Conservation (phyloP, 2,888 invertebrate species). For the Serripes groenlandicus region DNA sequence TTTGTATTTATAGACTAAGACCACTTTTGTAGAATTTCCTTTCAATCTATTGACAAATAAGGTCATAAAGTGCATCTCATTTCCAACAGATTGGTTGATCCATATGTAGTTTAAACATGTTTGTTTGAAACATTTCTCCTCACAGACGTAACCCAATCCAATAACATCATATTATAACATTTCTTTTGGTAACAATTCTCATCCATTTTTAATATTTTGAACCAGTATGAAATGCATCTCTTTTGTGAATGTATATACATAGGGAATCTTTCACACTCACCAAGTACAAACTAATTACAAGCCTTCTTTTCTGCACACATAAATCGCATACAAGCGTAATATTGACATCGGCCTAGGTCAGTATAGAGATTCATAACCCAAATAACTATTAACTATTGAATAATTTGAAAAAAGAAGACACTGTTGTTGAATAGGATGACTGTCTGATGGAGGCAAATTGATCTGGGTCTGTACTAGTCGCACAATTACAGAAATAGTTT, state of each 20-base stretch:
- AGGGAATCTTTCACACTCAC: background rate
- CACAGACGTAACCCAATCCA: background rate
- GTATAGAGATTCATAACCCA: no score
- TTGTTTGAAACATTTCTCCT: background rate
- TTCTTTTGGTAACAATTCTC: background rate
- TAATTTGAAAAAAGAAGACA: no score
- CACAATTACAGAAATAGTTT: no score
- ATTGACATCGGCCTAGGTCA: background rate
- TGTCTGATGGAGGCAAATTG: no score
- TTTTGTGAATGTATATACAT: background rate
- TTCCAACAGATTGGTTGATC: background rate
- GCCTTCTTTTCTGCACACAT: background rate
- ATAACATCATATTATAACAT: background rate
- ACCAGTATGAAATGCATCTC: background rate
- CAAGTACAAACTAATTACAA: background rate
- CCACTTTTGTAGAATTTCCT: background rate
- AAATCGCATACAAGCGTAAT: background rate
- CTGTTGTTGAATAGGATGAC: no score
- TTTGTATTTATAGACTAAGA: background rate
- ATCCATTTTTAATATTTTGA: background rate
- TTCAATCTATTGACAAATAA: background rate
- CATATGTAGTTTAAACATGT: background rate
- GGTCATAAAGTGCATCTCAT: background rate
- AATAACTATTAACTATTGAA: no score
- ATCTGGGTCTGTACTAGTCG: no score